A percentile compares a stretch with the other conserved stretches of the same genome.
phyloP scores from a whole-genome alignment of 1,140 invertebrate species.

The Marisa cornuarietis region DNA sequence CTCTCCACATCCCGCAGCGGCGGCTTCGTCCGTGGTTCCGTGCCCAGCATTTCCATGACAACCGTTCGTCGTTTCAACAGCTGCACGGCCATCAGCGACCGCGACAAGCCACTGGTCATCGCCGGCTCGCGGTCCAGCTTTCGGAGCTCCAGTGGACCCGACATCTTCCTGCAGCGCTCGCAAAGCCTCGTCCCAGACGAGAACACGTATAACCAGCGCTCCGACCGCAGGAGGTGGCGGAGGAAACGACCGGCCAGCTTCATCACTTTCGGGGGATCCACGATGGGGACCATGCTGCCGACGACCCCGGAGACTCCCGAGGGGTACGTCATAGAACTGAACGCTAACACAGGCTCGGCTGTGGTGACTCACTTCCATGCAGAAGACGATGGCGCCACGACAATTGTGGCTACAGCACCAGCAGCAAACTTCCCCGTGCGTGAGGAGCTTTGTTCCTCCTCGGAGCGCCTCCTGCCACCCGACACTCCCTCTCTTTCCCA shows the following conservation, averaged over 20 bases:
- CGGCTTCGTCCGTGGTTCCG: slow-evolving; percentile 14
- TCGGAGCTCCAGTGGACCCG: neutral
- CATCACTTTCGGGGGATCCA: slow-evolving; percentile 7
- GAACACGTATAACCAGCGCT: slow-evolving; percentile 3
- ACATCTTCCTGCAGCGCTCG: neutral
- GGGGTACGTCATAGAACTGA: slow-evolving; percentile 6
- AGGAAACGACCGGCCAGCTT: slow-evolving; percentile 15
- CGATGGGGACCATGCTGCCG: slow-evolving; percentile 8
- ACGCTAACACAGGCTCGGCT: neutral
- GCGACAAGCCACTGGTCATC: slow-evolving; percentile 3
- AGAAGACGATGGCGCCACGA: neutral
- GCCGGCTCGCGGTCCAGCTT: slow-evolving; percentile 15
- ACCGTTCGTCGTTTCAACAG: slow-evolving; percentile 32
- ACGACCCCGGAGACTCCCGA: slow-evolving; percentile 27
- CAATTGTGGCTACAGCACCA: neutral
- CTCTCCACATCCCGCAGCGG: slow-evolving; percentile 21
- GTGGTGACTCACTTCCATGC: slow-evolving; percentile 13
- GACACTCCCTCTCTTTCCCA: neutral
- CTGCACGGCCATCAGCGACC: slow-evolving; percentile 31
- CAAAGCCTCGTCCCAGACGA: slow-evolving; percentile 13
- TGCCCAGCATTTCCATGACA: slow-evolving; percentile 32
- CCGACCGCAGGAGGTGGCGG: slow-evolving; percentile 13
- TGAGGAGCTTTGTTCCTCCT: neutral
- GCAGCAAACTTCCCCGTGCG: neutral
- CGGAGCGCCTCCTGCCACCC: neutral